phyloP scores from a whole-genome alignment of 2,797 vertebrate genomes.

The Tolypeutes matacus region DNA sequence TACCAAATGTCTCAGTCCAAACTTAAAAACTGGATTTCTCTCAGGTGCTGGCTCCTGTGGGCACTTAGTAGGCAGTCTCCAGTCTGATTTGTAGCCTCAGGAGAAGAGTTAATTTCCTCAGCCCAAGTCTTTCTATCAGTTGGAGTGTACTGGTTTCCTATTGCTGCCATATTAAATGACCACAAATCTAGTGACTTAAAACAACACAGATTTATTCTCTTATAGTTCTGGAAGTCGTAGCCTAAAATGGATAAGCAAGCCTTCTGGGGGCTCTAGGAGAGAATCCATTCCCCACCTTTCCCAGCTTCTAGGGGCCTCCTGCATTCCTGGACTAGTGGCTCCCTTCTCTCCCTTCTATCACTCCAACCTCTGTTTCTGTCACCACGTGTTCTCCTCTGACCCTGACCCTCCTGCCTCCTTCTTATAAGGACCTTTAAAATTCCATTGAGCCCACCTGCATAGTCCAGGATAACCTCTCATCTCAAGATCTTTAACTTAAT shows the following conservation, averaged over 20 bases:
- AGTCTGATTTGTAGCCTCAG: slow-evolving; percentile 41
- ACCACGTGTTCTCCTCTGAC: not conserved
- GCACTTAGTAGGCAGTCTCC: not conserved
- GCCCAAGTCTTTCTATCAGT: not conserved
- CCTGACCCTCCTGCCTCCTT: not conserved
- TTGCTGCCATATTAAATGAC: not conserved
- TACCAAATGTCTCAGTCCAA: slow-evolving; percentile 38
- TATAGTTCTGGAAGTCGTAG: not conserved
- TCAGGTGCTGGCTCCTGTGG: not conserved
- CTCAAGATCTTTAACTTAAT: not conserved
- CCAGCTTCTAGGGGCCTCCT: not conserved
- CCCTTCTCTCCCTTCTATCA: no score
- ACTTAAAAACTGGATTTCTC: not conserved
- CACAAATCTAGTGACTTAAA: not conserved
- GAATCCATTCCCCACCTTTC: not conserved
- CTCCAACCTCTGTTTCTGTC: not conserved
- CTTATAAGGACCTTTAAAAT: not conserved
- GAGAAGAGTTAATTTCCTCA: slow-evolving; percentile 62
- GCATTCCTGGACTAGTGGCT: not conserved
- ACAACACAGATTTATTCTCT: not conserved
- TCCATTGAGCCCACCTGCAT: not conserved
- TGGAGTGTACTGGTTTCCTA: not conserved
- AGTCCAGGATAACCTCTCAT: not conserved
- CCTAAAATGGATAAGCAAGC: not conserved
- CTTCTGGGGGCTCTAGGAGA: not conserved